Evolutionary conservation across 2,113 vertebrate species (phyloP).

Genomic region (Noctilio leporinus): DNA sequence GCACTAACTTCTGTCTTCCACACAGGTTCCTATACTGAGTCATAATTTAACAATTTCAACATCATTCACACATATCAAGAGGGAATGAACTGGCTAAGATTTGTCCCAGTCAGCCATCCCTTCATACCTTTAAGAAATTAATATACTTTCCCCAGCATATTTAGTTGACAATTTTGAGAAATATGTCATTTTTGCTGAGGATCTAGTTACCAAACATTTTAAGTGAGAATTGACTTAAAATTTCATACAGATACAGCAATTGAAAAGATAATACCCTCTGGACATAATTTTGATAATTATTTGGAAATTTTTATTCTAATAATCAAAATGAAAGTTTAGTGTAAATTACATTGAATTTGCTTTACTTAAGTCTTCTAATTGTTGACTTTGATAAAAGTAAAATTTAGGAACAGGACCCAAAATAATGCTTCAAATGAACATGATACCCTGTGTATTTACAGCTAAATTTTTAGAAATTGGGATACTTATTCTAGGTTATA

Average conservation of each 20-base stretch:
- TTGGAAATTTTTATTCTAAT: background rate
- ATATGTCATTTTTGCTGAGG: background rate
- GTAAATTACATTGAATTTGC: background rate
- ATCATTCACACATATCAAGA: background rate
- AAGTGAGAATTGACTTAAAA: conserved; percentile 5
- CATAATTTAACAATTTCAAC: background rate
- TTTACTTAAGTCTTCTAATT: background rate
- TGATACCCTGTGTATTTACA: background rate
- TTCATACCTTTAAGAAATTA: background rate
- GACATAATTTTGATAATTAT: background rate
- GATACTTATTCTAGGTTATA: background rate
- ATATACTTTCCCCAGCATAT: background rate
- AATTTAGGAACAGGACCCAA: background rate
- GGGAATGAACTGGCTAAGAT: background rate
- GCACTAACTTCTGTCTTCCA: background rate
- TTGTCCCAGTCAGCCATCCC: background rate
- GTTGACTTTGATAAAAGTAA: background rate
- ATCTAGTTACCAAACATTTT: background rate
- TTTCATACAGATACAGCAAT: background rate
- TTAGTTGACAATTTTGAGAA: background rate
- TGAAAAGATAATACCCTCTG: background rate
- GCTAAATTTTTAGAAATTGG: background rate
- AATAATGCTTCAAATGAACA: conserved; percentile 7
- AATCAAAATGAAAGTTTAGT: conserved; percentile 14
- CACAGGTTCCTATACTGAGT: background rate